Percentiles rank a stretch among this genome's conserved stretches.
phyloP scores from a whole-genome alignment of 2,888 invertebrate genomes.

The Apamea epomidion region DNA sequence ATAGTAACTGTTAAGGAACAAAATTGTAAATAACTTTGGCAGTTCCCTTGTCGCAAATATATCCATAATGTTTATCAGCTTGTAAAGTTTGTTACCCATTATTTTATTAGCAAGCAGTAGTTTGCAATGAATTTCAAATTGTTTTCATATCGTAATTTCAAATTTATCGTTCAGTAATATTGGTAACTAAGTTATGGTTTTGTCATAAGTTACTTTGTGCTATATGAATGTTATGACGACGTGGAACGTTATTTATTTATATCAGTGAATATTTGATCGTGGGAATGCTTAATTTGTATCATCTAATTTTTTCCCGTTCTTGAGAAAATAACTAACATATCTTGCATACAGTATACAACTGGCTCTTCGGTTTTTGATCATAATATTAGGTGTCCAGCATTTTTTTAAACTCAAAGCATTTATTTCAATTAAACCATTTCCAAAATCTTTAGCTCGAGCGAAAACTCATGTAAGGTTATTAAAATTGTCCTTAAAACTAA shows the following conservation, averaged over 20 bases:
- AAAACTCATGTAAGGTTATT: no score
- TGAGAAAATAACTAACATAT: neutral
- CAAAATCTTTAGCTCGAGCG: no score
- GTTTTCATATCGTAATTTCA: slow-evolving; percentile 25
- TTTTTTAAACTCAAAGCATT: neutral
- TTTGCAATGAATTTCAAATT: slow-evolving; percentile 37
- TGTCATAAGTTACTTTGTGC: slow-evolving; percentile 8
- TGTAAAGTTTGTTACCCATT: slow-evolving; percentile 16
- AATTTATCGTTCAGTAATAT: slow-evolving; percentile 30
- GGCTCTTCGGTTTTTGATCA: neutral
- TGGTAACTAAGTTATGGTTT: slow-evolving; percentile 10
- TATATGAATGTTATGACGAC: neutral
- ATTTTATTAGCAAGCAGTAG: slow-evolving; percentile 19
- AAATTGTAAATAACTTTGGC: slow-evolving; percentile 2
- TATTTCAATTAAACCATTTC: no score
- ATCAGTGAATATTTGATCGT: neutral
- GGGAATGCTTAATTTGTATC: neutral
- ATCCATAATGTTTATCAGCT: slow-evolving; percentile 15
- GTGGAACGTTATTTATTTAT: neutral
- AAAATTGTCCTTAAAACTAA: no score
- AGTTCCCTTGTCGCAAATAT: slow-evolving; percentile 1
- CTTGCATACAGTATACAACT: neutral
- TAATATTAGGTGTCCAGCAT: neutral
- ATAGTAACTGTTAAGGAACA: neutral
- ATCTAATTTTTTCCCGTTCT: neutral